Evolutionary conservation across 2,888 invertebrate genomes (phyloP).

Genomic region (Parasteatoda lunata): DNA sequence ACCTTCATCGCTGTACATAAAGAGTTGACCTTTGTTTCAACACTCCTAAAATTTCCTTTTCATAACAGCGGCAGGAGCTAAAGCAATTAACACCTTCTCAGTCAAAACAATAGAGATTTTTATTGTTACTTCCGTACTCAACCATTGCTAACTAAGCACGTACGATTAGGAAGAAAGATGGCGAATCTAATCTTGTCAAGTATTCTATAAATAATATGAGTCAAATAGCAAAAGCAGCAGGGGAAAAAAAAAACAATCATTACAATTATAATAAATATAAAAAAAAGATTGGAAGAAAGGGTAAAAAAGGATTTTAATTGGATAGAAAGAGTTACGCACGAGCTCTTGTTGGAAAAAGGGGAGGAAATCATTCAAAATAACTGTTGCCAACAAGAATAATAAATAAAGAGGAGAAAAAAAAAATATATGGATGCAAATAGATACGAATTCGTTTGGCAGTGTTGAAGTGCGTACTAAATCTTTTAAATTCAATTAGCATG

Average conservation of each 20-base stretch:
- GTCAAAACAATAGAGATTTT: constrained; percentile 47
- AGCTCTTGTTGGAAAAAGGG: constrained; percentile 35
- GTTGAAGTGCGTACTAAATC: constrained; percentile 54
- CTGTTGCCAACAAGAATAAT: not conserved
- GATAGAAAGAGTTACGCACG: constrained; percentile 60
- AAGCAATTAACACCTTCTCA: constrained; percentile 52
- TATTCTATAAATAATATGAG: constrained; percentile 53
- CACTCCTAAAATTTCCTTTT: too few relatives aligned
- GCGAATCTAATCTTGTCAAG: constrained; percentile 10
- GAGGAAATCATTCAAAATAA: constrained; percentile 29
- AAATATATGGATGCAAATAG: constrained; percentile 18
- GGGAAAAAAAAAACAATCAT: not conserved
- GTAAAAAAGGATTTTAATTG: constrained; percentile 61
- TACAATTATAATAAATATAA: not conserved
- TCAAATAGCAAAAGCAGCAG: not conserved
- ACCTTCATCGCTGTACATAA: too few relatives aligned
- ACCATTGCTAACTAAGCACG: constrained; percentile 8
- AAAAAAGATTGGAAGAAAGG: constrained; percentile 7
- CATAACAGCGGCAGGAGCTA: not conserved
- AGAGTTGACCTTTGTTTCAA: too few relatives aligned
- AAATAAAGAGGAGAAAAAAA: constrained; percentile 22
- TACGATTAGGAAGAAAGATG: constrained; percentile 17
- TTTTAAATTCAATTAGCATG: constrained; percentile 55
- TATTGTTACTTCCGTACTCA: constrained; percentile 11
- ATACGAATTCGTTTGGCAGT: constrained; percentile 16